A percentile compares a stretch with the other conserved stretches of the same genome.
Evolutionary conservation across 2,888 invertebrate genomes (phyloP).

Genomic region (Metacarcinus magister): DNA sequence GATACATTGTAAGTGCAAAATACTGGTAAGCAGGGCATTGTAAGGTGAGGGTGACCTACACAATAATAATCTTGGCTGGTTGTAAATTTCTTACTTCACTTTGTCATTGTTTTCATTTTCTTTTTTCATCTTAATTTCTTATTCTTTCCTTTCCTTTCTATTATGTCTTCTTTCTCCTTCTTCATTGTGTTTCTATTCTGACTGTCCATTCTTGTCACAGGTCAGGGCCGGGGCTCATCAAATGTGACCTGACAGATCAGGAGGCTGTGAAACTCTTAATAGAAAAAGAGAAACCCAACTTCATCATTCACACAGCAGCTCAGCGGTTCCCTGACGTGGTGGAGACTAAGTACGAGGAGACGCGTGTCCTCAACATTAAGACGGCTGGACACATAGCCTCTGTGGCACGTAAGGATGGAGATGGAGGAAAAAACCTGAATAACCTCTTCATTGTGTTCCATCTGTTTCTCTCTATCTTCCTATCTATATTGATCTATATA

Average conservation of each 20-base stretch:
- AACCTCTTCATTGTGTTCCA: background rate
- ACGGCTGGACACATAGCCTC: constrained; percentile 73
- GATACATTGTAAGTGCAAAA: too few species aligned
- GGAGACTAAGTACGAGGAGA: constrained; percentile 80
- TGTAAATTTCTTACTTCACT: too few species aligned
- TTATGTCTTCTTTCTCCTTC: background rate
- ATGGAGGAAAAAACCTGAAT: background rate
- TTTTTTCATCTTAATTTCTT: background rate
- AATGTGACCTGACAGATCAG: constrained; percentile 78
- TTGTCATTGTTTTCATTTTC: background rate
- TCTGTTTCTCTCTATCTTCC: background rate
- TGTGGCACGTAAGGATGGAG: constrained; percentile 76
- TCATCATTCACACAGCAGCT: constrained; percentile 81
- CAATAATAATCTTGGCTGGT: too few species aligned
- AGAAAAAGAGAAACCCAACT: constrained; percentile 77
- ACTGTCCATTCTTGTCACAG: constrained; percentile 63
- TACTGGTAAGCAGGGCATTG: too few species aligned
- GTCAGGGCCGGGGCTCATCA: constrained; percentile 73
- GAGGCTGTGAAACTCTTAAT: constrained; percentile 74
- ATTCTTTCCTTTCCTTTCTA: background rate
- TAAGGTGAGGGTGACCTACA: background rate
- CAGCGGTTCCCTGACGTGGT: constrained; percentile 81
- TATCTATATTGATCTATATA: background rate
- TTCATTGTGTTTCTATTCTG: background rate
- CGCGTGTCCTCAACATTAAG: constrained; percentile 74